These are phyloP conservation scores for Irena cyanogastra DNA, from an alignment of 2,113 vertebrate genomes.

Conservation along the genomic window DNA sequence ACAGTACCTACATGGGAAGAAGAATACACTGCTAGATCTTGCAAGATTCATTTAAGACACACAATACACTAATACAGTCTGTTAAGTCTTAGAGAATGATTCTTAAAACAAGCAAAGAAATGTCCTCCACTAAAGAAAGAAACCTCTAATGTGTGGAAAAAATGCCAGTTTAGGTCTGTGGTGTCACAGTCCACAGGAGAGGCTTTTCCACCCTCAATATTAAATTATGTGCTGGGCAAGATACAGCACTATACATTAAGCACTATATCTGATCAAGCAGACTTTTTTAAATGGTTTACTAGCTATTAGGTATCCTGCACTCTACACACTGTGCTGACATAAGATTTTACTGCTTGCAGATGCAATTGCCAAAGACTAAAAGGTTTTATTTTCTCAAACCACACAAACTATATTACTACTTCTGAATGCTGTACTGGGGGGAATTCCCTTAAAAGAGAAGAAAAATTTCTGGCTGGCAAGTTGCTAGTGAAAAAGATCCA, in stretches of 20 bases:
- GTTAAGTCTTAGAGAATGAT: not conserved
- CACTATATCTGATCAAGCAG: not conserved
- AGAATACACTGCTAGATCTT: not conserved
- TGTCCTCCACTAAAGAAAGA: not conserved
- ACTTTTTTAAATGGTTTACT: not conserved
- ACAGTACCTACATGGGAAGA: not conserved
- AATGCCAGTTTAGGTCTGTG: not conserved
- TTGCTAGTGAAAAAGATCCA: not conserved
- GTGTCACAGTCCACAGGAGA: not conserved
- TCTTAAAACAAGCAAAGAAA: not conserved
- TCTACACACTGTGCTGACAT: not conserved
- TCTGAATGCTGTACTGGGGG: not conserved
- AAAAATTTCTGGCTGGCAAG: not conserved
- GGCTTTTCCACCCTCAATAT: not conserved
- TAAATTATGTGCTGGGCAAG: conserved; percentile 26
- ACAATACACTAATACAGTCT: not conserved
- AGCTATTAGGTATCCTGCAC: conserved; percentile 3
- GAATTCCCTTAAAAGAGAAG: not conserved
- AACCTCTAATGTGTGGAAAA: not conserved
- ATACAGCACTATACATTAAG: not conserved
- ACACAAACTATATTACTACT: not conserved
- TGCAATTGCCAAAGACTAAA: conserved; percentile 50
- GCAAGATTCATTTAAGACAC: not conserved
- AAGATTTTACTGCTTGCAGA: conserved; percentile 17
- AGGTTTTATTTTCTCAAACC: conserved; percentile 48